Conservation (phyloP, 2,888 invertebrate genomes). For the Leptodirus hochenwartii region DNA sequence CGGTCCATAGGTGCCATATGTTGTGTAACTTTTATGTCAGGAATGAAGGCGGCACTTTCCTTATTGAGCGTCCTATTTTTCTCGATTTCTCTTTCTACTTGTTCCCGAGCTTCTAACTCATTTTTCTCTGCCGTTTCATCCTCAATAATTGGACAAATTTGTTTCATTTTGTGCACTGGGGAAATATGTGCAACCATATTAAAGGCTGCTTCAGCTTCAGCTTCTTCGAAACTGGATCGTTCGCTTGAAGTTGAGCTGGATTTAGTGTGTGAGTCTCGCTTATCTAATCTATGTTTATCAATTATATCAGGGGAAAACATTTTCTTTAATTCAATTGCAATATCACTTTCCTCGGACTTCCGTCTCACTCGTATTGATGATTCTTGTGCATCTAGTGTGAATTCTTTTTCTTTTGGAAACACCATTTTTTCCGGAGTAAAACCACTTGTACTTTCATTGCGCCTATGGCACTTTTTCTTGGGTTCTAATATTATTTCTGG, state of each 20-base stretch:
- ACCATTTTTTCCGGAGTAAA: constrained; percentile 20
- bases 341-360: neutral
- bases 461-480: constrained; percentile 32
- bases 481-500: constrained; percentile 17
- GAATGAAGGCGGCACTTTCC: constrained; percentile 42
- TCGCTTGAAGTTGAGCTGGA: constrained; percentile 26
- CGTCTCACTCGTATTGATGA: too few species aligned
- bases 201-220: constrained; percentile 31
- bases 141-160: constrained; percentile 29
- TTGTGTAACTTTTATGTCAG: constrained; percentile 44
- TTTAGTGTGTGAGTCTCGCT: constrained; percentile 24
- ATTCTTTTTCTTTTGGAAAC: constrained; percentile 16
- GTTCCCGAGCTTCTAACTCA: constrained; percentile 29
- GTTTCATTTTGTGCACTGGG: constrained; percentile 27
- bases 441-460: constrained; percentile 35
- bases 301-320: constrained; percentile 9
- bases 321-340: neutral
- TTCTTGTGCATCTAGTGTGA: constrained; percentile 13
- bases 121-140: constrained; percentile 32
- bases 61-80: constrained; percentile 28
- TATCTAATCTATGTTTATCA: constrained; percentile 10
- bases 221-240: constrained; percentile 29
- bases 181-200: constrained; percentile 30
- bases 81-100: constrained; percentile 24
- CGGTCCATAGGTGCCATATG: constrained; percentile 32